phyloP scores from a whole-genome alignment of 2,113 vertebrate genomes.

The human (Homo sapiens) region DNA sequence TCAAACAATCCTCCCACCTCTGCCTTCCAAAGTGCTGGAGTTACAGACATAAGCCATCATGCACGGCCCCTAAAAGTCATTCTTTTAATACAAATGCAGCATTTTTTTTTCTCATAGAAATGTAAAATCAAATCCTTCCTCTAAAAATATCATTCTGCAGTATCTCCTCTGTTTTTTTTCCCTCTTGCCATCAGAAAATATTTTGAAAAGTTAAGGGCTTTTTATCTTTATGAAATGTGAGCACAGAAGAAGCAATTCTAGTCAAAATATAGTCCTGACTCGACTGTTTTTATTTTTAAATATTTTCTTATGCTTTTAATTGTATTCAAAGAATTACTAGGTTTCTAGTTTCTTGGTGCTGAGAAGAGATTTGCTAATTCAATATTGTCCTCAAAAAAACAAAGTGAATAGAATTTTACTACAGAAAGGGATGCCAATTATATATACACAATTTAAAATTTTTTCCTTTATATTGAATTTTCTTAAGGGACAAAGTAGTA shows the following conservation, averaged over 20 bases:
- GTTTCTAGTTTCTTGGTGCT: neutral
- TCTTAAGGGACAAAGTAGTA: neutral
- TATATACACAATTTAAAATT: neutral
- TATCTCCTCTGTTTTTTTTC: neutral
- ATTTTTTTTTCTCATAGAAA: neutral
- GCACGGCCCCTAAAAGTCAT: neutral
- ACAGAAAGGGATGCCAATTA: neutral
- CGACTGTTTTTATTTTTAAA: neutral
- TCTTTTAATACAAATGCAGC: neutral
- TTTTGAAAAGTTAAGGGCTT: slow-evolving; percentile 1
- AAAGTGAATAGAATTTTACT: neutral
- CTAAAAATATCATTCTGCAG: neutral
- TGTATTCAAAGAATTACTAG: neutral
- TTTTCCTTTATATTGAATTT: neutral
- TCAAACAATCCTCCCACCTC: no score
- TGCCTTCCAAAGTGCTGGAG: no score
- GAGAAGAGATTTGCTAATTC: neutral
- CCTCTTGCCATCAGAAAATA: neutral
- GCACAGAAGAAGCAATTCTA: neutral
- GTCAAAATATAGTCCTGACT: neutral
- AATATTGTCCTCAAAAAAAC: neutral
- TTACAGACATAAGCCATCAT: no score
- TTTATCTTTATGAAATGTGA: neutral
- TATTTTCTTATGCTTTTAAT: neutral
- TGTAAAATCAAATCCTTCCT: neutral